A percentile compares a stretch with the other conserved stretches of the same genome.
These are phyloP conservation scores for Incurvaria masculella DNA, from an alignment of 2,888 invertebrate species.

Conservation along the genomic window DNA sequence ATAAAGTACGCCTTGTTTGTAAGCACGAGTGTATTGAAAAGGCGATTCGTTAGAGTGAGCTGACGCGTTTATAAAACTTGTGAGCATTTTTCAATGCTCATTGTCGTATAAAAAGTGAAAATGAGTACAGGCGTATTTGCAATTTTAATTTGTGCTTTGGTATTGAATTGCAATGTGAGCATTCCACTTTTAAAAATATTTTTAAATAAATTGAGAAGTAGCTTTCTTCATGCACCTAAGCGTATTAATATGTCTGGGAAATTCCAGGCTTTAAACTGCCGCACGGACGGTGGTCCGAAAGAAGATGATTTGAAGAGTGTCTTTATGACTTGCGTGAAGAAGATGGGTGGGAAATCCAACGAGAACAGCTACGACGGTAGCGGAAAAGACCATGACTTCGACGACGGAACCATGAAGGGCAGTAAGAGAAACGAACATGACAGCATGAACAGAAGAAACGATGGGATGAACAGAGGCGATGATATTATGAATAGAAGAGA, in stretches of 20 bases:
- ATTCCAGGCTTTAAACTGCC: conserved; percentile 55
- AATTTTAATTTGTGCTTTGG: conserved; percentile 17
- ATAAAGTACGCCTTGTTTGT: too few species aligned
- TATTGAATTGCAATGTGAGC: conserved; percentile 30
- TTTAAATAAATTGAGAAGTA: too few species aligned
- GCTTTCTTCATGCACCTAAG: too few species aligned
- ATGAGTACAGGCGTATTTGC: conserved; percentile 21
- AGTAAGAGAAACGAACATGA: conserved; percentile 17
- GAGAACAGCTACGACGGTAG: conserved; percentile 18
- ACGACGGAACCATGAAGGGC: conserved; percentile 13
- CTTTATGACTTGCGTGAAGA: conserved; percentile 55
- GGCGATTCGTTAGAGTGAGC: too few species aligned
- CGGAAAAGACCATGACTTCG: conserved; percentile 12
- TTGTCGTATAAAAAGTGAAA: conserved; percentile 18
- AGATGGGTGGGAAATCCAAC: conserved; percentile 27
- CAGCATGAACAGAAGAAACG: conserved; percentile 14
- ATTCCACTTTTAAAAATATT: conserved; percentile 6
- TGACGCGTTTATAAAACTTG: too few species aligned
- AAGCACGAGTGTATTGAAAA: too few species aligned
- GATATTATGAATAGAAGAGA: conserved; percentile 17
- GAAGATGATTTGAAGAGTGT: conserved; percentile 57
- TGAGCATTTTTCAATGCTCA: too few species aligned
- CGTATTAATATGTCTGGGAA: too few species aligned
- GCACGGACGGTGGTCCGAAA: conserved; percentile 55
- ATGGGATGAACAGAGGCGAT: conserved; percentile 14